Evolutionary conservation across 2,113 vertebrate species (phyloP), one percentile per base, ranked within the genome.

Genomic region (Camelus bactrianus): DNA sequence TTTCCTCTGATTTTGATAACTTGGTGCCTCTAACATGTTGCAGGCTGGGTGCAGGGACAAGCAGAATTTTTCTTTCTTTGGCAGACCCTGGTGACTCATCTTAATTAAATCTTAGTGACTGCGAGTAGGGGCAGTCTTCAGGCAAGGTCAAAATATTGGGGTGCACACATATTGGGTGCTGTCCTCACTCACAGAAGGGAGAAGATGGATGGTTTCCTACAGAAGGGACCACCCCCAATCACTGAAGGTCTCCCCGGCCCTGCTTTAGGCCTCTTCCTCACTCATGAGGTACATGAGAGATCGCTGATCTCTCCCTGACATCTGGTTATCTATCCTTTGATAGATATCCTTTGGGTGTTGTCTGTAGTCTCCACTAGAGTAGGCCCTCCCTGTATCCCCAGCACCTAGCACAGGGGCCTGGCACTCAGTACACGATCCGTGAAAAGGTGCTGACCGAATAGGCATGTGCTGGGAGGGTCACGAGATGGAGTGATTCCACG

Each of bases 381-480:
- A 5, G 80, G n/a, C 2, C 32, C 7, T 1, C 1, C 1, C 42
- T 38, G 2, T 73, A 1, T 4, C 8, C 6, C 70, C 8, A 42
- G 38, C 4, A 42, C 38, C 38, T 42, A 42, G 38, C 38, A 4
- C 28, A 46, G 70, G 17, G 28, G 46, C 54, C 30, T 38, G 54
- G 4, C 15, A 58, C 12, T 4, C 26, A 26, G 4, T 32, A 80
- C 24, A 20, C 7, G 6, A 30, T 73, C 26, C 38, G 5, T 7
- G 46, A 26, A 83, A 69, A 62, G n/a, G 46, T 28, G 15, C 50
- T 70, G 42, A 75, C 94, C 46, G 52, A 65, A 12, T 5, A 30
- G 24, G 35, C 0, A 0, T 7, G 6, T 60, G 42, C 7, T 58
- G n/a, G n/a, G 35, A 56, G 15, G 12, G 19, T 16, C 30, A 22